phyloP scores from a whole-genome alignment of 2,888 invertebrate genomes.

The Stictocephala bisonia region DNA sequence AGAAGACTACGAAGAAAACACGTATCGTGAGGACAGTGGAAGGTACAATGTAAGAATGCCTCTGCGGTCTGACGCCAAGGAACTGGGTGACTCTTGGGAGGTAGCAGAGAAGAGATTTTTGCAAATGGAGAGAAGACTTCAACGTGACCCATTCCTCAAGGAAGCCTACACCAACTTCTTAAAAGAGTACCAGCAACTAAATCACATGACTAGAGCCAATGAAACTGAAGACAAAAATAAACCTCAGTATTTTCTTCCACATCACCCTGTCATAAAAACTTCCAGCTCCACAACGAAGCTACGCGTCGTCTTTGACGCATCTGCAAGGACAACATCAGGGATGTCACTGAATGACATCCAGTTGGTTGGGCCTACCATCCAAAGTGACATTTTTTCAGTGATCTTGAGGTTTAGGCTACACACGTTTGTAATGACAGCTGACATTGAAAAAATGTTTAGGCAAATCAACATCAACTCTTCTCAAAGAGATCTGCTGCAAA shows the following conservation, averaged over 20 bases:
- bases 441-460: too few species aligned
- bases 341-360: conserved; percentile 51
- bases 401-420: conserved; percentile 46
- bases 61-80: too few species aligned
- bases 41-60: conserved; percentile 36
- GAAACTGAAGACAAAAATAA: too few species aligned
- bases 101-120: conserved; percentile 33
- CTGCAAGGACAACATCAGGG: too few species aligned
- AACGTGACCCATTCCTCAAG: conserved; percentile 4
- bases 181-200: too few species aligned
- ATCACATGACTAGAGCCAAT: conserved; percentile 22
- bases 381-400: conserved; percentile 45
- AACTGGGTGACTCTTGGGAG: conserved; percentile 30
- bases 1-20: neutral
- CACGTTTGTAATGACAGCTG: too few species aligned
- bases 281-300: conserved; percentile 59
- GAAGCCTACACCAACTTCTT: neutral
- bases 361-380: too few species aligned
- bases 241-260: too few species aligned
- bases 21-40: neutral
- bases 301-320: conserved; percentile 61
- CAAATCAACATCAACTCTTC: too few species aligned
- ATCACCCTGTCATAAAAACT: too few species aligned
- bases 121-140: conserved; percentile 24
- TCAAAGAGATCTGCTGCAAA: conserved; percentile 54